Conservation (phyloP, 1,140 invertebrate species). For the Macrocentrus cingulum region DNA sequence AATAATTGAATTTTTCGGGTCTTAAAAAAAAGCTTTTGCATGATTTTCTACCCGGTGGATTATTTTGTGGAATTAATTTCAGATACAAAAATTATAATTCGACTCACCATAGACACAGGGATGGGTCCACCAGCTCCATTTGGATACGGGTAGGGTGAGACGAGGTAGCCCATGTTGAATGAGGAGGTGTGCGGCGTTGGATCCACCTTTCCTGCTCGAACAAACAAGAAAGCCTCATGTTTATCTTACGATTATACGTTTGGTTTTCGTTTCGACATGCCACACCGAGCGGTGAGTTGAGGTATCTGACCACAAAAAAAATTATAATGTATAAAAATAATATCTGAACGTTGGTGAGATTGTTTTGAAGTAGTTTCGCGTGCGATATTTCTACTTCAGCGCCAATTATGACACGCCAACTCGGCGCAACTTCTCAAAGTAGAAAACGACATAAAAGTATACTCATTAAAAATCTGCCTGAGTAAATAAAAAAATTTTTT, state of each 20-base stretch:
- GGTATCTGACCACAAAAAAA: not conserved
- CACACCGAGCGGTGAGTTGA: not conserved
- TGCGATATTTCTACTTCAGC: constrained; percentile 4
- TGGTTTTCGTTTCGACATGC: constrained; percentile 23
- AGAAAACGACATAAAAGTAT: too few relatives aligned
- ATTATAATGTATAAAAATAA: not conserved
- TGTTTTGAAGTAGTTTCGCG: not conserved
- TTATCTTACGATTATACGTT: constrained; percentile 29
- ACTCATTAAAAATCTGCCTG: too few relatives aligned
- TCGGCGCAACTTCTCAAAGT: too few relatives aligned
- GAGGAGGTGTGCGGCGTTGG: constrained; percentile 77
- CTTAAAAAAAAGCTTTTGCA: too few relatives aligned
- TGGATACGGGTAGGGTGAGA: constrained; percentile 83
- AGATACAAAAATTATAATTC: too few relatives aligned
- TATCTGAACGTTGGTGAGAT: not conserved
- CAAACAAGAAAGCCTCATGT: constrained; percentile 36
- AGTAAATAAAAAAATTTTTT: too few relatives aligned
- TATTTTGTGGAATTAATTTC: too few relatives aligned
- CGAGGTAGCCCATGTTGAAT: constrained; percentile 89
- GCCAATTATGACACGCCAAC: constrained; percentile 4
- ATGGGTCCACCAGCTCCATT: constrained; percentile 81
- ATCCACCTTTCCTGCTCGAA: constrained; percentile 77
- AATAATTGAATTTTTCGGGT: too few relatives aligned
- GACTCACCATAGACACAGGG: constrained; percentile 87
- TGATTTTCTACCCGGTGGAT: too few relatives aligned